These are phyloP conservation scores for Lepeophtheirus salmonis DNA, from an alignment of 1,140 invertebrate genomes.

Conservation along the genomic window DNA sequence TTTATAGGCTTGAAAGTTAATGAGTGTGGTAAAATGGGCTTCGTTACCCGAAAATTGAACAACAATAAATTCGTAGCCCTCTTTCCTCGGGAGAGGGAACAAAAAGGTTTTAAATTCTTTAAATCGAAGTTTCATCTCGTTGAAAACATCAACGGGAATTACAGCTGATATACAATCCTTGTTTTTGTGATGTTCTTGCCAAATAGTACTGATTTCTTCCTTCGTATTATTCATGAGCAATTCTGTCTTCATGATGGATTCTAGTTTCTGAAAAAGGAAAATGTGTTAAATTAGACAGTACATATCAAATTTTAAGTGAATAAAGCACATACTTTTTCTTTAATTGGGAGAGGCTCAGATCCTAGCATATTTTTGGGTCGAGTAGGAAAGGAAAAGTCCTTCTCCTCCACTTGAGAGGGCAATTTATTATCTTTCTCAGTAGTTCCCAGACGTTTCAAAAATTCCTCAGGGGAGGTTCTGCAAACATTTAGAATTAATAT, in stretches of 20 bases:
- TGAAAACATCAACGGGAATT: constrained; percentile 40
- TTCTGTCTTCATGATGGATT: constrained; percentile 57
- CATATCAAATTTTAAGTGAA: background rate
- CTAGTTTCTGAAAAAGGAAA: constrained; percentile 29
- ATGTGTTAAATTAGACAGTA: background rate
- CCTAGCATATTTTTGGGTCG: constrained; percentile 7
- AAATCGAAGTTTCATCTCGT: constrained; percentile 36
- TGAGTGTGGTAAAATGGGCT: constrained; percentile 64
- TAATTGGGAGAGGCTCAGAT: constrained; percentile 12
- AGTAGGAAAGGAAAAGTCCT: constrained; percentile 2
- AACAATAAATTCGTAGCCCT: constrained; percentile 75
- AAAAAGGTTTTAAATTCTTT: constrained; percentile 49
- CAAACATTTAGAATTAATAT: constrained; percentile 13
- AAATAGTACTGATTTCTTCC: constrained; percentile 49
- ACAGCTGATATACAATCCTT: constrained; percentile 52
- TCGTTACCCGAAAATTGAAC: constrained; percentile 50
- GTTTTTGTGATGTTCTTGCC: constrained; percentile 55
- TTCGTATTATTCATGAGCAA: constrained; percentile 47
- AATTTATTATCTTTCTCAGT: constrained; percentile 26
- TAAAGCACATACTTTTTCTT: constrained; percentile 15
- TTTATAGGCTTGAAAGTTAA: constrained; percentile 68
- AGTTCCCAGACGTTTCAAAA: constrained; percentile 38
- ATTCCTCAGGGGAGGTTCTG: constrained; percentile 46
- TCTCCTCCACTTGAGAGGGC: background rate
- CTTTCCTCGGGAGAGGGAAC: constrained; percentile 52